Conservation (phyloP, 2,113 vertebrate species). For the Microcebus murinus region DNA sequence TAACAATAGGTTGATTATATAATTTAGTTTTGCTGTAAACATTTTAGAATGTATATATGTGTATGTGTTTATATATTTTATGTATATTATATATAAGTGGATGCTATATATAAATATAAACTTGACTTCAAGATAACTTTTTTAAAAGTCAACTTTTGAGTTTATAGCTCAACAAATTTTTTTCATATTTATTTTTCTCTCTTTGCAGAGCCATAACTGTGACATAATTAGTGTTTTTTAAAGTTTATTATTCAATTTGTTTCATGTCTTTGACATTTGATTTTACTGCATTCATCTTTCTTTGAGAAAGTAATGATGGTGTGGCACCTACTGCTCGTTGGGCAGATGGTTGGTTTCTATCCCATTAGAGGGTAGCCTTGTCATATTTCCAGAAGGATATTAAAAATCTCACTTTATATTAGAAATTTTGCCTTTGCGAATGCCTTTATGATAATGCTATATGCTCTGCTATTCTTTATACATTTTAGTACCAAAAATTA, state of each 20-base stretch:
- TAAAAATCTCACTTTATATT: conserved; percentile 7
- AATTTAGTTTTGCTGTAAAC: background rate
- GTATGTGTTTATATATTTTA: background rate
- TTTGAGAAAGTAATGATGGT: background rate
- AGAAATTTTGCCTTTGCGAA: background rate
- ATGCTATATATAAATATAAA: background rate
- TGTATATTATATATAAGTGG: background rate
- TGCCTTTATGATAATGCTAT: background rate
- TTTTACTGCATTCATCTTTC: background rate
- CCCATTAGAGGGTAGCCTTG: background rate
- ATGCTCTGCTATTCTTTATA: background rate
- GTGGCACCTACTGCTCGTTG: background rate
- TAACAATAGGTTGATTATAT: background rate
- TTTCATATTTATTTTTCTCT: background rate
- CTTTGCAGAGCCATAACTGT: background rate
- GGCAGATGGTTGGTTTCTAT: background rate
- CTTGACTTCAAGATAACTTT: background rate
- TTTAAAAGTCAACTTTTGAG: background rate
- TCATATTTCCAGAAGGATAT: conserved; percentile 9
- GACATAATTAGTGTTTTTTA: background rate
- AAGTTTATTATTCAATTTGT: conserved; percentile 10
- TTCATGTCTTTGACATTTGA: conserved; percentile 1
- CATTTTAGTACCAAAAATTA: background rate
- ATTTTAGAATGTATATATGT: background rate
- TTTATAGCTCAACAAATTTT: background rate